Percentiles rank a stretch among this genome's conserved stretches.
Conservation (phyloP, 2,888 invertebrate species). For the Xylota sylvarum region DNA sequence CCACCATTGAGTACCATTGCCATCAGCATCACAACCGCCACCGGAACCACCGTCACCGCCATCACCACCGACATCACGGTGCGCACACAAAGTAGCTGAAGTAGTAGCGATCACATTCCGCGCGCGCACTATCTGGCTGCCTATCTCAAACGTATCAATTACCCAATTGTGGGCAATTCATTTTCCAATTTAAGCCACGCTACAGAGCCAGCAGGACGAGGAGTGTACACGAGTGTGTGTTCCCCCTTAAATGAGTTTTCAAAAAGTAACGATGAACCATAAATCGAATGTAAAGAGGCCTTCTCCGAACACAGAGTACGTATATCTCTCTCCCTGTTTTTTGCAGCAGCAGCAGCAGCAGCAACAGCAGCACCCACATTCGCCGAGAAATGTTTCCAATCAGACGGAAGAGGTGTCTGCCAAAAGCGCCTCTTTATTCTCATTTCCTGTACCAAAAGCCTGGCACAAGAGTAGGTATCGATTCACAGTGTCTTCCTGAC, state of each 20-base stretch:
- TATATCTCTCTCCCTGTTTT: background rate
- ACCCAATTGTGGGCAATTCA: constrained; percentile 77
- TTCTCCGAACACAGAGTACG: background rate
- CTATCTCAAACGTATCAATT: constrained; percentile 76
- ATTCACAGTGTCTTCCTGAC: constrained; percentile 57
- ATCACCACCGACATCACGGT: background rate
- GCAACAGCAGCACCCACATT: constrained; percentile 65
- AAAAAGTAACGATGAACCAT: constrained; percentile 67
- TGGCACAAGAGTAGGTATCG: constrained; percentile 24
- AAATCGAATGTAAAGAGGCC: constrained; percentile 65
- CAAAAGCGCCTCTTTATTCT: constrained; percentile 68
- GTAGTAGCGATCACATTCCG: constrained; percentile 68
- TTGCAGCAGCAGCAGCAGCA: constrained; percentile 11
- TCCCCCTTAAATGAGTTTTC: constrained; percentile 68
- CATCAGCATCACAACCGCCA: constrained; percentile 3
- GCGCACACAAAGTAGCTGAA: constrained; percentile 66
- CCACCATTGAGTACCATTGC: constrained; percentile 25
- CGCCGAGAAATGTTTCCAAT: constrained; percentile 47
- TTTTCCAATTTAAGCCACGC: constrained; percentile 71
- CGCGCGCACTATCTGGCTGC: constrained; percentile 61
- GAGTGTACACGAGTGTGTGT: constrained; percentile 3
- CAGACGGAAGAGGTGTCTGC: constrained; percentile 70
- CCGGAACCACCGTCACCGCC: constrained; percentile 37
- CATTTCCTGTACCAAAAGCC: constrained; percentile 65
- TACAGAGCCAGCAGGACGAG: constrained; percentile 19